Evolutionary conservation across 1,140 invertebrate genomes (phyloP).

Genomic region (Drosophila obscura): DNA sequence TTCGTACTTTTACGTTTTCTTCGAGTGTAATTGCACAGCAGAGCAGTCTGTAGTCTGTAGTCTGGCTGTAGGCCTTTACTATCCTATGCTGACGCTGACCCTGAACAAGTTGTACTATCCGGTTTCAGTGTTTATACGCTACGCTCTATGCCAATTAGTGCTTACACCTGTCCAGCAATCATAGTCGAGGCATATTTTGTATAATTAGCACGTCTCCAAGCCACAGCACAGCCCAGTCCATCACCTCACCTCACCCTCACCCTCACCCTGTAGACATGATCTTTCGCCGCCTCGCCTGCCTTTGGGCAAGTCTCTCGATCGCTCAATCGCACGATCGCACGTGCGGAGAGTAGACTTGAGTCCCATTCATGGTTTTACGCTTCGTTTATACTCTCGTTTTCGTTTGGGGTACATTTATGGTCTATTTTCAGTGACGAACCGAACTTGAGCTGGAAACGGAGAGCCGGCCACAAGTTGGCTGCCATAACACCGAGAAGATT

Average conservation of each 20-base stretch:
- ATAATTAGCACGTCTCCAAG: conserved; percentile 45
- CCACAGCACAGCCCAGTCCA: conserved; percentile 23
- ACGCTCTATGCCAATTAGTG: conserved; percentile 59
- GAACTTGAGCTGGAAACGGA: conserved; percentile 15
- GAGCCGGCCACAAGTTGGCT: conserved; percentile 9
- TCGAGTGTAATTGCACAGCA: conserved; percentile 38
- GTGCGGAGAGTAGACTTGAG: conserved; percentile 45
- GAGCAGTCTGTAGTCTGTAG: conserved; percentile 16
- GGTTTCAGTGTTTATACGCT: conserved; percentile 49
- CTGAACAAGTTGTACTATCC: conserved; percentile 36
- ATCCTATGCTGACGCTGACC: conserved; percentile 32
- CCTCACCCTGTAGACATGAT: conserved; percentile 15
- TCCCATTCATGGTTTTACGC: conserved; percentile 55
- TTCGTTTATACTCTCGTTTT: conserved; percentile 51
- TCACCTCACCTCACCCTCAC: too few relatives aligned
- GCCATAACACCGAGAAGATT: background rate
- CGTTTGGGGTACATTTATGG: conserved; percentile 32
- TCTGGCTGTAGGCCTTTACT: conserved; percentile 35
- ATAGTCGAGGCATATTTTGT: conserved; percentile 25
- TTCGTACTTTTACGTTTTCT: conserved; percentile 38
- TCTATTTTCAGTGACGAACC: conserved; percentile 42
- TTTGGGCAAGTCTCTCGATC: conserved; percentile 40
- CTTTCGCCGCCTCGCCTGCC: conserved; percentile 28
- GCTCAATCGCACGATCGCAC: conserved; percentile 40
- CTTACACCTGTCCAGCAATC: conserved; percentile 47